Base-by-base conservation (phyloP, 1,140 invertebrate species). In the Drosophila funebris region DNA sequence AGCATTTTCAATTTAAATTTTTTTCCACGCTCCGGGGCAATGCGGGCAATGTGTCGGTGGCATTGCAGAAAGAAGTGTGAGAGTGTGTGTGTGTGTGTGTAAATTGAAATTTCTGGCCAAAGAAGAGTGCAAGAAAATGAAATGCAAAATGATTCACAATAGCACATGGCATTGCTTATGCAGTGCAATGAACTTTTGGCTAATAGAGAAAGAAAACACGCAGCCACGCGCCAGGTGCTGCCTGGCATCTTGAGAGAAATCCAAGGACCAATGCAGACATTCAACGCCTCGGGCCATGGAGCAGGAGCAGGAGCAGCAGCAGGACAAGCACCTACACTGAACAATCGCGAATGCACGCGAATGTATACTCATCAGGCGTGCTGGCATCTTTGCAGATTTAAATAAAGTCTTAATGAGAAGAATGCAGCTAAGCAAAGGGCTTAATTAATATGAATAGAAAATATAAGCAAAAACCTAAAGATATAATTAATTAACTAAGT, bases 1-100 rank as follows among this genome's bases (percentile, higher is more conserved):
- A 83, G 80, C 80, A 83, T 83, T 83, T 83, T 78, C 79, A 83
- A 78, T 83, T 83, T 84, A 83, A 70, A 84, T 83, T 84, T 84
- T 78, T 72, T 74, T 56, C 37, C 62, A 39, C 67, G 75, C 75
- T 70, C 13, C 37, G 39, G 63, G 44, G 44, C 67, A 71, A 71
- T 70, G n/a, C 37, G 39, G 63, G 44, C 67, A 27, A 46, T 64
- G 16, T 36, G 62, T 22, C 61, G 33, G 31, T 22, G 39, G 63
- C 48, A 53, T n/a, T 3, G 27, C 64, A 37, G 14, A 24, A 27
- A 39, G 60, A 20, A n/a, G 8, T 46, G 62, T 67, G 53, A n/a
- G n/a, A n/a, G n/a, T n/a, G n/a, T n/a, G n/a, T n/a, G n/a, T n/a
- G n/a, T n/a, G n/a, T n/a, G n/a, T 46, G 62, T 67, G 53, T 61